These are phyloP conservation scores for Thalassaphorura encarpata DNA, from an alignment of 1,140 invertebrate species.

Conservation along the genomic window DNA sequence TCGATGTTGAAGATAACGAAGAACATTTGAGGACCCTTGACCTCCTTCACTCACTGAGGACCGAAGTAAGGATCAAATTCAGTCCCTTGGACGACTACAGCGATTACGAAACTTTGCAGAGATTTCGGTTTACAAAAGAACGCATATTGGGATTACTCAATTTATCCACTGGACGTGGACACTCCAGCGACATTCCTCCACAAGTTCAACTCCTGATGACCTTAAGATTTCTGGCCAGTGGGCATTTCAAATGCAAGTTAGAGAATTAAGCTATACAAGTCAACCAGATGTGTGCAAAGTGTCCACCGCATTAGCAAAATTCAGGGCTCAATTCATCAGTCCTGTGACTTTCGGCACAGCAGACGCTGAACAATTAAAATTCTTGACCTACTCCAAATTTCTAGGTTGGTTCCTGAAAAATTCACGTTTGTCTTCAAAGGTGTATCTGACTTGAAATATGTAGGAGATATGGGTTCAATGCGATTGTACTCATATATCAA, in stretches of 20 bases:
- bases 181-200: slow-evolving; percentile 2
- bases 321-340: slow-evolving; percentile 24
- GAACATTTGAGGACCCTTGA: too few relatives aligned
- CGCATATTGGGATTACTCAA: neutral
- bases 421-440: neutral
- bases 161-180: neutral
- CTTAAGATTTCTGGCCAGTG: slow-evolving; percentile 24
- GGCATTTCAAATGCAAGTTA: slow-evolving; percentile 17
- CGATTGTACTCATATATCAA: slow-evolving; percentile 33
- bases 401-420: slow-evolving; percentile 11
- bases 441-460: neutral
- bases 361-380: neutral
- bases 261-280: slow-evolving; percentile 22
- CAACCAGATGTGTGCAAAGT: slow-evolving; percentile 24
- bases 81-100: neutral
- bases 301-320: slow-evolving; percentile 22
- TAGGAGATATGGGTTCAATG: slow-evolving; percentile 21
- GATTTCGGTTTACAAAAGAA: neutral
- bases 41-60: too few relatives aligned
- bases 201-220: slow-evolving; percentile 16
- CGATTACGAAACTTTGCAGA: neutral
- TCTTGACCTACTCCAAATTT: slow-evolving; percentile 4
- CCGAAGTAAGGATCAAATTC: too few relatives aligned
- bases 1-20: too few relatives aligned
- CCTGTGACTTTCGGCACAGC: slow-evolving; percentile 18